phyloP scores from a whole-genome alignment of 2,888 invertebrate genomes.

The Ormyrus nitidulus region DNA sequence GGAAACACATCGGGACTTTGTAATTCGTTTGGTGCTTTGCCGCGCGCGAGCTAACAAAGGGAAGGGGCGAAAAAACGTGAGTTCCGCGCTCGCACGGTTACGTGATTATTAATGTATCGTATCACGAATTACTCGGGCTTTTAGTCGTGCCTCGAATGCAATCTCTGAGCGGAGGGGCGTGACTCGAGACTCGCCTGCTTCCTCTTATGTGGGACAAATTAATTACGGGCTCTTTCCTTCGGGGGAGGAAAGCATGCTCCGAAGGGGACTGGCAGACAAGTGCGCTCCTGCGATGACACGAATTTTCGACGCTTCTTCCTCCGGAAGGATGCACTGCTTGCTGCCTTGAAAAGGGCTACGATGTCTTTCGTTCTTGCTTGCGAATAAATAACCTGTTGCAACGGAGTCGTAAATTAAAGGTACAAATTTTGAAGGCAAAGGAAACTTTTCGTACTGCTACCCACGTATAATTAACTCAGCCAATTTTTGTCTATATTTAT shows the following conservation, averaged over 20 bases:
- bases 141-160: slow-evolving; percentile 35
- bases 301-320: slow-evolving; percentile 30
- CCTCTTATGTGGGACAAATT: slow-evolving; percentile 33
- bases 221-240: slow-evolving; percentile 13
- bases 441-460: not conserved
- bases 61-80: slow-evolving; percentile 40
- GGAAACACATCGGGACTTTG: slow-evolving; percentile 33
- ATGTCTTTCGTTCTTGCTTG: too few relatives aligned
- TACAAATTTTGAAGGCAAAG: not conserved
- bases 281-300: slow-evolving; percentile 26
- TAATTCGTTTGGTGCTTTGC: not conserved
- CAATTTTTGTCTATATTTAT: too few relatives aligned
- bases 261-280: not conserved
- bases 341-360: too few relatives aligned
- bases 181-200: slow-evolving; percentile 37
- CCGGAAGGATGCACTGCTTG: not conserved
- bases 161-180: slow-evolving; percentile 38
- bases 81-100: slow-evolving; percentile 34
- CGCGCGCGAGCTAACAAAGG: not conserved
- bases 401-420: too few relatives aligned
- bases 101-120: slow-evolving; percentile 45
- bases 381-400: too few relatives aligned
- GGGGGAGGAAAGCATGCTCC: not conserved
- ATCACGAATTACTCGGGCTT: slow-evolving; percentile 41
- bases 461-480: too few relatives aligned